Conservation (phyloP, 2,797 vertebrate genomes). For the Danionella dracula region DNA sequence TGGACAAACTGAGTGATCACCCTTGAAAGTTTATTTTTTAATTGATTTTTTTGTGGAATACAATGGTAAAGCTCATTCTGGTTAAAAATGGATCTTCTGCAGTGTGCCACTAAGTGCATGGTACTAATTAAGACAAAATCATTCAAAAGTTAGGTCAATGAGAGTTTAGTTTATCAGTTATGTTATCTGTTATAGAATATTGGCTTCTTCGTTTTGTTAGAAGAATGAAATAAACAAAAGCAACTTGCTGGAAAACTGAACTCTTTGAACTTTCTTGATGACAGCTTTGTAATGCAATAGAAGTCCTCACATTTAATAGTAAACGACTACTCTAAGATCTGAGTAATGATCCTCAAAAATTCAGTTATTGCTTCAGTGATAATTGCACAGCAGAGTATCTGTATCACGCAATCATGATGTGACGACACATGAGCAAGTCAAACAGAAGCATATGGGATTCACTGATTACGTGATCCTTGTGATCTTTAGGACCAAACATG, state of each 20-base stretch:
- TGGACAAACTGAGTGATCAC: too few species aligned
- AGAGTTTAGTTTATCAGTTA: not conserved
- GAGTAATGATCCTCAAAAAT: not conserved
- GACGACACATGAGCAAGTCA: too few species aligned
- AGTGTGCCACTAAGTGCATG: too few species aligned
- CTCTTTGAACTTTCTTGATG: conserved; percentile 6
- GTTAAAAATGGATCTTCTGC: too few species aligned
- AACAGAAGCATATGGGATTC: too few species aligned
- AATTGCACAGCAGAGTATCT: not conserved
- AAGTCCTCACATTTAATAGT: not conserved
- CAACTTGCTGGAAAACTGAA: conserved; percentile 15
- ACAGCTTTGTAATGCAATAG: not conserved
- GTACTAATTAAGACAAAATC: too few species aligned
- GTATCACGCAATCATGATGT: not conserved
- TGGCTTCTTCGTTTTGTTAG: not conserved
- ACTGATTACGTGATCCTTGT: too few species aligned
- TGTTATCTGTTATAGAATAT: not conserved
- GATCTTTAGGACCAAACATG: too few species aligned
- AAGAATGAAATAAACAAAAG: conserved; percentile 17
- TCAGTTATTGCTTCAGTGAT: not conserved
- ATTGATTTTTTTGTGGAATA: too few species aligned
- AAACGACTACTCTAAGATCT: conserved; percentile 1
- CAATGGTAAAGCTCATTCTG: too few species aligned
- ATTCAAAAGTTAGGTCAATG: too few species aligned
- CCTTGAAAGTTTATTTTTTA: too few species aligned